Evolutionary conservation across 2,113 vertebrate species (phyloP), one percentile per base, ranked within the genome.

Genomic region (Nibea albiflora): DNA sequence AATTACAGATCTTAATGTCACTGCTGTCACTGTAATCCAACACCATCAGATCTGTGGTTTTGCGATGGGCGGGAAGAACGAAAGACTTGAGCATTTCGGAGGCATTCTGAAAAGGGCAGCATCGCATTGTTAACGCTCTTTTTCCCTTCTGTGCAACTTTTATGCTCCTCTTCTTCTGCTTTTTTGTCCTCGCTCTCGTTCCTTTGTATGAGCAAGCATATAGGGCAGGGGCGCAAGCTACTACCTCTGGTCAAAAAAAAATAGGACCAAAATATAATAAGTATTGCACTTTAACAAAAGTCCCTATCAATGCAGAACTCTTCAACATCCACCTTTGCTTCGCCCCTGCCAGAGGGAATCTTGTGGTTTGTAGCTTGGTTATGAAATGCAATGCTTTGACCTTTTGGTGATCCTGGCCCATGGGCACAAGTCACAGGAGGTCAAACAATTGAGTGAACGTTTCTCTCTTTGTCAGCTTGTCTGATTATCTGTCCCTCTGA

Each of bases 51-150:
- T 78, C 60, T 78, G 56, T 49, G 49, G 28, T 60, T 60, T 39
- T 46, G 60, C 26, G 19, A 67, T 14, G 53, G 86, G 79, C 5
- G 31, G 79, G 67, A 83, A 64, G 82, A 89, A 80, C 4, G 60
- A 74, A 73, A 70, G 76, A 79, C 60, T 9, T 17, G 20, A 76
- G 83, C 72, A 49, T 81, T 64, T 62, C 15, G 14, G 58, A 77
- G 26, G 62, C 63, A 42, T 52, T 66, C 28, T 31, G n/a, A 71
- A 56, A 81, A 73, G 52, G 53, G 42, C 60, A 17, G 26, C 56
- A 58, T 58, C 1, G 5, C 72, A 50, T 49, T 54, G 56, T 28
- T 39, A 42, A 4, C 1, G 17, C 62, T 72, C 44, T 19, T 78
- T 65, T 60, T 28, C 6, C 57, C 68, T 42, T 20, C 57, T 50